Conservation (phyloP, 2,113 vertebrate genomes). For the Dolichotis patagonum region DNA sequence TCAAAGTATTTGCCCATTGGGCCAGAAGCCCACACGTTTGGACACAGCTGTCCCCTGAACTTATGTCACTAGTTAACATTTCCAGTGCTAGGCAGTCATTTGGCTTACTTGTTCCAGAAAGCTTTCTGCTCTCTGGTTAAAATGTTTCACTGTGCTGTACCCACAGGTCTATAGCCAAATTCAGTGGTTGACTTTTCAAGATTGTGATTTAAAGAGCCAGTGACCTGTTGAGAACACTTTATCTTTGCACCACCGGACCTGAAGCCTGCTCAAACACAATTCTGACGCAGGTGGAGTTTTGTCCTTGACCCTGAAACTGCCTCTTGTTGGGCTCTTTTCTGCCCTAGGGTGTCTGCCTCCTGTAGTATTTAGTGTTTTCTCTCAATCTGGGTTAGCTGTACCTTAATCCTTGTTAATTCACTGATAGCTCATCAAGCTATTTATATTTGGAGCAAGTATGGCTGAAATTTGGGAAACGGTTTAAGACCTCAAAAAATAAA, state of each 20-base stretch:
- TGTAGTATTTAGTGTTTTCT: neutral
- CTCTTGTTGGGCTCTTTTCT: neutral
- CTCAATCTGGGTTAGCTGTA: neutral
- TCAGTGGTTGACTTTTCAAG: conserved; percentile 2
- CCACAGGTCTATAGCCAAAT: conserved; percentile 37
- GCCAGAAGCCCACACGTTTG: conserved; percentile 30
- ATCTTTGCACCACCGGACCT: neutral
- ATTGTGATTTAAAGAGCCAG: conserved; percentile 59
- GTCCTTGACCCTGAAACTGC: neutral
- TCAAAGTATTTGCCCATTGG: neutral
- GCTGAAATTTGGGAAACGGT: conserved; percentile 30
- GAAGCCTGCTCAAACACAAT: neutral
- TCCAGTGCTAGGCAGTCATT: conserved; percentile 62
- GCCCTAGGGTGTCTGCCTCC: neutral
- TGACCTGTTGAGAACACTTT: neutral
- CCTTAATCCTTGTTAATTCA: neutral
- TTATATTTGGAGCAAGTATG: neutral
- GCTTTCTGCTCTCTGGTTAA: conserved; percentile 63
- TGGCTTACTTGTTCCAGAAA: neutral
- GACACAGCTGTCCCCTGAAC: conserved; percentile 61
- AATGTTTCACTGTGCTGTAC: conserved; percentile 42
- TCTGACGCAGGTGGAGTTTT: neutral
- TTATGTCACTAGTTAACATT: conserved; percentile 53
- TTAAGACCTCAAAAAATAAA: neutral
- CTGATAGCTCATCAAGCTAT: neutral